A percentile compares a stretch with the other conserved stretches of the same genome.
Evolutionary conservation across 2,888 invertebrate species (phyloP).

Genomic region (Nephrotoma appendiculata): DNA sequence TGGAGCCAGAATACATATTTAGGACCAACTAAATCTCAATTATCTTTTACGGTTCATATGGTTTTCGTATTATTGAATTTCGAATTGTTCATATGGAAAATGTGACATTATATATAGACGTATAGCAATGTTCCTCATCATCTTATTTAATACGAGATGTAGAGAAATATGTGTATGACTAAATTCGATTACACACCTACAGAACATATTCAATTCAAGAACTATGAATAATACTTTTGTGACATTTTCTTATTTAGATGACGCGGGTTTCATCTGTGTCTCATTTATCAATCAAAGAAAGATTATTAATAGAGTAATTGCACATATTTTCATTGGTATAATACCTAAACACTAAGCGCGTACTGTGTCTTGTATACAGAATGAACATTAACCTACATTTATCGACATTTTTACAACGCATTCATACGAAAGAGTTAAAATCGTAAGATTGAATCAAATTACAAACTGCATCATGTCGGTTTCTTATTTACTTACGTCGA

Average conservation of each 20-base stretch:
- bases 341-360: not conserved
- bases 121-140: not conserved
- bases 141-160: not conserved
- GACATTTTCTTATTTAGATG: not conserved
- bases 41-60: not conserved
- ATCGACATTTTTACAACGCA: not conserved
- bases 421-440: not conserved
- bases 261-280: not conserved
- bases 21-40: not conserved
- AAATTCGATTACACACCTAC: too few species aligned
- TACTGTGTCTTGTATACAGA: not conserved
- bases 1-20: not conserved
- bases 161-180: too few species aligned
- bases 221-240: not conserved
- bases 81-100: not conserved
- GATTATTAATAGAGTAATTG: not conserved
- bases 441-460: not conserved
- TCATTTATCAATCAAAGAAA: not conserved
- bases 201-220: not conserved
- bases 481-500: not conserved
- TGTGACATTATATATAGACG: not conserved
- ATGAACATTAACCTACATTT: not conserved
- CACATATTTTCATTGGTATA: not conserved
- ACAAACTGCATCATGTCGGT: not conserved
- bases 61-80: not conserved